Percentiles rank a stretch among this genome's conserved stretches.
Conservation (phyloP, 2,113 vertebrate genomes). For the Echinops telfairi region DNA sequence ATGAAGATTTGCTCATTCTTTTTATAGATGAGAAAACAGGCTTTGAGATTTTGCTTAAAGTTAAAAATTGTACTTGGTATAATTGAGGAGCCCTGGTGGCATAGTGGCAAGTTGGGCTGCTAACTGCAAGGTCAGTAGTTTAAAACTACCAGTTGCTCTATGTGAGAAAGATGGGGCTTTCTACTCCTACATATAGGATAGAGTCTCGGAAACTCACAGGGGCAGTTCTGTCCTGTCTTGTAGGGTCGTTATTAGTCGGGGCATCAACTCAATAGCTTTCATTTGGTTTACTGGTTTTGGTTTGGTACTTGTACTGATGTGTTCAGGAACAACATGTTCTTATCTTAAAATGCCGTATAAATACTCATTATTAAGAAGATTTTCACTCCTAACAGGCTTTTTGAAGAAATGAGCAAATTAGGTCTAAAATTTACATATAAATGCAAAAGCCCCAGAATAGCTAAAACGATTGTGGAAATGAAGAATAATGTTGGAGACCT, state of each 20-base stretch:
- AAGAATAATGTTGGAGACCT: conserved; percentile 28
- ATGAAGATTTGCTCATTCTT: background rate
- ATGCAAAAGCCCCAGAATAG: conserved; percentile 22
- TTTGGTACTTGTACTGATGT: background rate
- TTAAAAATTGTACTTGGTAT: too few relatives aligned
- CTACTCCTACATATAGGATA: too few relatives aligned
- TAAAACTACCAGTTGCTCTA: too few relatives aligned
- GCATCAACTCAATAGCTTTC: too few relatives aligned
- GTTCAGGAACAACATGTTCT: background rate
- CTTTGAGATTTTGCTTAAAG: background rate
- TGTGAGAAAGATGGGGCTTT: too few relatives aligned
- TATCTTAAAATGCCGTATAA: conserved; percentile 15
- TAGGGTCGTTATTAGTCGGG: too few relatives aligned
- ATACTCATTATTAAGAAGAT: conserved; percentile 35
- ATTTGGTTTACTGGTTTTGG: too few relatives aligned
- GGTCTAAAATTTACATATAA: conserved; percentile 53
- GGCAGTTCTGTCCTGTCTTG: too few relatives aligned
- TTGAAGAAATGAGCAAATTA: conserved; percentile 27
- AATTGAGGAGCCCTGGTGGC: too few relatives aligned
- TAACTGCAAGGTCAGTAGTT: too few relatives aligned
- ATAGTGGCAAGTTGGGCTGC: too few relatives aligned
- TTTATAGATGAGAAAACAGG: conserved; percentile 69
- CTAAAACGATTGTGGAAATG: conserved; percentile 20
- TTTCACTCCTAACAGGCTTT: background rate
- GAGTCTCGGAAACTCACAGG: too few relatives aligned